Evolutionary conservation across 64 coral and sea anemone genomes (phyloP), one percentile per base, ranked within the genome.

Genomic region (Montipora cactus): DNA sequence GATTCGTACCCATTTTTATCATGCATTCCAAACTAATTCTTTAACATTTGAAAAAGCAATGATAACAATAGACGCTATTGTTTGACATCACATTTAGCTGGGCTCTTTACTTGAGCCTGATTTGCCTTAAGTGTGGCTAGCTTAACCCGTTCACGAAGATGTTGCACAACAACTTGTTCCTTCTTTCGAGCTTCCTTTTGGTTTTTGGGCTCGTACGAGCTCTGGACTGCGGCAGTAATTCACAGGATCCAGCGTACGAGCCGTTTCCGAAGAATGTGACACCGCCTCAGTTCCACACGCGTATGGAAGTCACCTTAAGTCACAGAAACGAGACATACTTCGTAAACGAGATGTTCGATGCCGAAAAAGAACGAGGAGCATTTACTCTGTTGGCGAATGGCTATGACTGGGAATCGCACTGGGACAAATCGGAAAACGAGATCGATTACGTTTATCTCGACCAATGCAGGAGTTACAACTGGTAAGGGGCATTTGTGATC

Each of bases 251-350:
- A 5, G 37, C 6, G 9, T 72, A 86, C 82, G 66, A 86, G n/a
- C 66, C 82, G 45, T 86, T 86, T 11, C 82, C 82, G 14, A 66
- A 50, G 47, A 72, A 72, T 86, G 82, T 86, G 5, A 72, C 19
- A 2, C 82, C 82, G n/a, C 37, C 66, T 4, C 16, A 71, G n/a
- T 86, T 86, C 47, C 82, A 86, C 45, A 86, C 82, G 6, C 82
- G 64, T 10, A 72, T 86, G 82, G 82, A 86, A n/a, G 47, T 86
- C n/a, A 72, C 7, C 16, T 16, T 86, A 19, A 72, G 18, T 19
- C 82, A 86, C 61, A 47, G 82, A 19, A 86, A 72, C 67, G 82
- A 46, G 7, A 86, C 82, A 18, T 86, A 86, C 25, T 86, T 86
- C 67, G 82, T 86, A 1, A 7, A 50, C 16, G 82, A 86, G 47